A percentile compares a stretch with the other conserved stretches of the same genome.
phyloP scores from a whole-genome alignment of 2,888 invertebrate genomes.

The Bellardia pandia region DNA sequence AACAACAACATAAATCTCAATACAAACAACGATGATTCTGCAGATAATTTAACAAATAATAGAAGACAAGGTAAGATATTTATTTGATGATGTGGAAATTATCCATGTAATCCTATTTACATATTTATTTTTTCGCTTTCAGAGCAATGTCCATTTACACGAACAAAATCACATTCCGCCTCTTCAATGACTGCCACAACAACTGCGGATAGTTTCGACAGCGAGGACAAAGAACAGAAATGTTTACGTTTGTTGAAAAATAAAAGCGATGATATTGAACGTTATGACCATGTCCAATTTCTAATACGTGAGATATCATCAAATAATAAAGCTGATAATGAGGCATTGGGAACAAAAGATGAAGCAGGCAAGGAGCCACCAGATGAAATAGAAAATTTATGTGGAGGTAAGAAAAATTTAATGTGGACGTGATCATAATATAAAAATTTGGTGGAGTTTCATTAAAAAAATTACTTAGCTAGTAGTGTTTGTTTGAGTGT shows the following conservation, averaged over 20 bases:
- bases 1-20: constrained; percentile 74
- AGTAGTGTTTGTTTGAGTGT: too few relatives aligned
- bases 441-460: too few relatives aligned
- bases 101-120: background rate
- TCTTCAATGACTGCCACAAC: constrained; percentile 67
- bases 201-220: constrained; percentile 77
- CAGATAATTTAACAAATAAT: constrained; percentile 71
- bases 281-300: constrained; percentile 95
- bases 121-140: background rate
- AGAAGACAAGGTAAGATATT: constrained; percentile 74
- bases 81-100: constrained; percentile 52
- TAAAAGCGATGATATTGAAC: constrained; percentile 84
- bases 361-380: constrained; percentile 80
- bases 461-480: too few relatives aligned
- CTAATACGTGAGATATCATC: constrained; percentile 93
- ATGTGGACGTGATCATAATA: too few relatives aligned
- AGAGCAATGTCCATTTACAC: constrained; percentile 74
- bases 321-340: constrained; percentile 85
- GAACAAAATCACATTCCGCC: constrained; percentile 74
- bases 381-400: constrained; percentile 83
- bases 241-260: constrained; percentile 82
- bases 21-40: constrained; percentile 77
- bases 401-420: constrained; percentile 78
- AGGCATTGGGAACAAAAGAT: constrained; percentile 85
- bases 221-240: constrained; percentile 81